Evolutionary conservation across 2,113 vertebrate genomes (phyloP), one percentile per base, ranked within the genome.

Genomic region (Nerophis ophidion): DNA sequence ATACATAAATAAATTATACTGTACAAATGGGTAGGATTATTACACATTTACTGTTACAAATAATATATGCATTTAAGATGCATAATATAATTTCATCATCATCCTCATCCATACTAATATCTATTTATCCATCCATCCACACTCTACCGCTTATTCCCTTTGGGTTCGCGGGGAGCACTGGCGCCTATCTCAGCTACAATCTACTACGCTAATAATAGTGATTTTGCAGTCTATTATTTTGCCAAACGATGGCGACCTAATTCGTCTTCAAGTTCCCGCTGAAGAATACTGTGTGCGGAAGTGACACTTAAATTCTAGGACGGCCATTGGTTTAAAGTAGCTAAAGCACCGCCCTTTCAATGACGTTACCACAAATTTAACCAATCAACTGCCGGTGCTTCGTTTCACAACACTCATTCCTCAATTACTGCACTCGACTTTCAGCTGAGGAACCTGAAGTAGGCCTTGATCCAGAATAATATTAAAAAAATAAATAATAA

Each of bases 331-430:
- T 36, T 62, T 9, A 0, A 9, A 9, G 1, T 3, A 1, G 3
- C n/a, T 1, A 9, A 15, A 2, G 33, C 15, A 1, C 35, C 7
- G 1, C 33, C 57, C 12, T 33, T 33, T 6, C 14, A 3, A 0
- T 9, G n/a, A 52, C 38, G 33, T 63, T n/a, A 11, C 2, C 1
- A 1, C 0, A 2, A 1, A 0, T 7, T 2, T 1, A 57, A 56
- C 77, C 79, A 85, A 83, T 82, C 2, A 70, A 15, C 1, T 55
- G 14, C 50, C 4, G 1, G n/a, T 0, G 58, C 40, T 53, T 8
- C 42, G 60, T 83, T 82, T 65, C 65, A 55, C 68, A 77, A 73
- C 70, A 33, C 12, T 7, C 8, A 14, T 11, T 4, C 8, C 8
- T 4, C 17, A 10, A 33, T 5, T 44, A 1, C 0, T 1, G 0